Evolutionary conservation across 2,797 vertebrate genomes (phyloP).

Genomic region (Prunella strophiata): DNA sequence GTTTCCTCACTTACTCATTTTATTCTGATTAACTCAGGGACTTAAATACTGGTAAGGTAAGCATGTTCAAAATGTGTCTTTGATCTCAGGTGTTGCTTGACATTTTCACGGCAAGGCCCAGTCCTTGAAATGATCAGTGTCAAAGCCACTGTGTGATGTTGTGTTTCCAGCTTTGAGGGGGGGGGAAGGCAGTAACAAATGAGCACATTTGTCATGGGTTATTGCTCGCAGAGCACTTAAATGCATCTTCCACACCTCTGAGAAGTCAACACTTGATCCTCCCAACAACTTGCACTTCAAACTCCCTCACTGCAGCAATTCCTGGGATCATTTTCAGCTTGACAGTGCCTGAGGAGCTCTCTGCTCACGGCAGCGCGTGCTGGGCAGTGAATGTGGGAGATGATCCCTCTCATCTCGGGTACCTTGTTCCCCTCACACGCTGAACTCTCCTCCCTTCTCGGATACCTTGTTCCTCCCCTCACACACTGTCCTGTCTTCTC

Average conservation of each 20-base stretch:
- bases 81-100: neutral
- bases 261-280: neutral
- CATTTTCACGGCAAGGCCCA: neutral
- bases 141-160: neutral
- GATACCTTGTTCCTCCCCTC: too few species aligned
- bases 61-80: neutral
- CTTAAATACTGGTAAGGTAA: neutral
- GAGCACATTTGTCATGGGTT: rapidly evolving
- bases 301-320: neutral
- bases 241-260: neutral
- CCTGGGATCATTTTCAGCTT: neutral
- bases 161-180: neutral
- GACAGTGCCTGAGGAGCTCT: neutral
- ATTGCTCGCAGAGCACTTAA: neutral
- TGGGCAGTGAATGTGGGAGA: neutral
- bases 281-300: neutral
- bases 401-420: neutral
- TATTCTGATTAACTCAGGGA: neutral
- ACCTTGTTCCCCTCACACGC: neutral
- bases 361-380: neutral
- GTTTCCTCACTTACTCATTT: rapidly evolving
- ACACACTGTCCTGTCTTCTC: too few species aligned
- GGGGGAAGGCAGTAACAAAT: neutral
- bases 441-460: too few species aligned
- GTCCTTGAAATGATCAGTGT: neutral